Conservation (phyloP, 2,113 vertebrate species). For the Prolemur simus region DNA sequence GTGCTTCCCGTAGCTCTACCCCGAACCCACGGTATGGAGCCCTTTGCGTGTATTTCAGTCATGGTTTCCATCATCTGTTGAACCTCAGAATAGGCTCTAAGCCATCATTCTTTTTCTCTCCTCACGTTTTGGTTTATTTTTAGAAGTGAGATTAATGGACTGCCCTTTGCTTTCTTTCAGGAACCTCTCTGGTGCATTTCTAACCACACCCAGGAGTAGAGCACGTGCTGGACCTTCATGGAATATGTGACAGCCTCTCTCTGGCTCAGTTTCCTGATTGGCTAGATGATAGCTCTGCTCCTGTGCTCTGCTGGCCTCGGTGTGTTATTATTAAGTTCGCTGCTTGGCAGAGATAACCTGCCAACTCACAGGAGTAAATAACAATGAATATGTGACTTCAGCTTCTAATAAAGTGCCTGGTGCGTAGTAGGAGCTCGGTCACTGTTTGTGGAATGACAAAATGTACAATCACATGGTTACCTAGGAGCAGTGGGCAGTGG, state of each 20-base stretch:
- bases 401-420: not conserved
- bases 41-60: not conserved
- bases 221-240: constrained; percentile 3
- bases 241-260: constrained; percentile 40
- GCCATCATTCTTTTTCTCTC: not conserved
- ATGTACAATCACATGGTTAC: not conserved
- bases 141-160: constrained; percentile 57
- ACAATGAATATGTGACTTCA: not conserved
- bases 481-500: not conserved
- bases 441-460: not conserved
- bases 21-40: not conserved
- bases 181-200: constrained; percentile 1
- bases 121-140: constrained; percentile 71
- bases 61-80: constrained; percentile 36
- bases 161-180: constrained; percentile 39
- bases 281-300: not conserved
- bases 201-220: constrained; percentile 58
- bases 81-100: constrained; percentile 36
- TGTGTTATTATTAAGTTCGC: constrained; percentile 4
- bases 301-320: not conserved
- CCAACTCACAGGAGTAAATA: constrained; percentile 3
- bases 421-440: not conserved
- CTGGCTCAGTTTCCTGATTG: constrained; percentile 53
- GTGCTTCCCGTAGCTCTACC: not conserved
- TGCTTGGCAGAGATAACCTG: constrained; percentile 33